Evolutionary conservation across 2,797 vertebrate species (phyloP).

Genomic region (Sebastes flavidus): DNA sequence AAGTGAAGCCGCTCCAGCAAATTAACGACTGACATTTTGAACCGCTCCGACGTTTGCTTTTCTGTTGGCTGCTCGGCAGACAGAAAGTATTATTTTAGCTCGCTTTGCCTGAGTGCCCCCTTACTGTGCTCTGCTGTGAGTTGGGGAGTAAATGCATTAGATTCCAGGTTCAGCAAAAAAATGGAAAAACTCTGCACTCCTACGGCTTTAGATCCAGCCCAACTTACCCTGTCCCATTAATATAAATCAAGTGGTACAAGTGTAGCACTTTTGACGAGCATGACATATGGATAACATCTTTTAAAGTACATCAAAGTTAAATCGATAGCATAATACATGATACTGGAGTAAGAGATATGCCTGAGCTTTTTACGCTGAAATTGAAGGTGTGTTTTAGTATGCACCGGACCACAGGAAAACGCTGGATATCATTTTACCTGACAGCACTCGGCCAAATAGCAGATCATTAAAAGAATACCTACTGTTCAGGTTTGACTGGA

Average conservation of each 20-base stretch:
- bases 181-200: constrained; percentile 20
- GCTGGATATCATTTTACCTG: constrained; percentile 31
- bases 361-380: constrained; percentile 8
- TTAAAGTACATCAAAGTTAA: constrained; percentile 31
- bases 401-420: constrained; percentile 1
- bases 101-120: constrained; percentile 39
- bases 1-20: constrained; percentile 69
- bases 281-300: constrained; percentile 14
- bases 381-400: constrained; percentile 21
- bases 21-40: constrained; percentile 76
- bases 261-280: constrained; percentile 19
- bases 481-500: constrained; percentile 34
- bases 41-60: constrained; percentile 75
- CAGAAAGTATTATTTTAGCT: constrained; percentile 65
- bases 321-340: constrained; percentile 10
- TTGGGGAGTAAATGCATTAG: constrained; percentile 54
- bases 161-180: constrained; percentile 47
- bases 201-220: constrained; percentile 5
- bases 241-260: constrained; percentile 29
- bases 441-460: constrained; percentile 29
- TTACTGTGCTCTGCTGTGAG: constrained; percentile 33
- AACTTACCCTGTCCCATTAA: constrained; percentile 38
- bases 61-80: constrained; percentile 54
- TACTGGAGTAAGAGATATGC: background rate
- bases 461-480: constrained; percentile 63